Conservation (phyloP, 2,113 vertebrate genomes). For the Zeus faber region DNA sequence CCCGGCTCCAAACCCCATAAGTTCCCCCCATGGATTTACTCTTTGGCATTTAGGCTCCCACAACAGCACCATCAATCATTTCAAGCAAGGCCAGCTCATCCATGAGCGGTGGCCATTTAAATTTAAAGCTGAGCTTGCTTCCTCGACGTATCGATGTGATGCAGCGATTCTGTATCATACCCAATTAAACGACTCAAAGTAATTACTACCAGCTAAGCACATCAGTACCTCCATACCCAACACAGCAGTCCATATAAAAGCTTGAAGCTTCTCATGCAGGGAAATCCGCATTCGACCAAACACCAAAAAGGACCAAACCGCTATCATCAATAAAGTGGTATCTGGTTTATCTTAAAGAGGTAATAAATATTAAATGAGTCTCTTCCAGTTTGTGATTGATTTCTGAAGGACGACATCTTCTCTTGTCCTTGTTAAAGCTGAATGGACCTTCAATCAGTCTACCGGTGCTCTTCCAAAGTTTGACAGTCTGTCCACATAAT, state of each 20-base stretch:
- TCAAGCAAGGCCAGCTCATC: slow-evolving; percentile 7
- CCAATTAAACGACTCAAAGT: not conserved
- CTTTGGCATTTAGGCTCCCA: slow-evolving; percentile 30
- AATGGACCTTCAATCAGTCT: slow-evolving; percentile 24
- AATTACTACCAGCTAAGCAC: too few species aligned
- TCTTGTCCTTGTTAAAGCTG: slow-evolving; percentile 32
- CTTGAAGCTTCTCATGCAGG: too few species aligned
- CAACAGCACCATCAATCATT: slow-evolving; percentile 33
- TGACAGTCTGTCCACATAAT: slow-evolving; percentile 33
- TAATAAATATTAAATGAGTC: too few species aligned
- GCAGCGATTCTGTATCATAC: slow-evolving; percentile 5
- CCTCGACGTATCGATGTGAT: not conserved
- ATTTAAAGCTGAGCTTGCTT: not conserved
- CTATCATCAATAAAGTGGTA: too few species aligned
- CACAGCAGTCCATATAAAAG: too few species aligned
- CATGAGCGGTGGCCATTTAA: slow-evolving; percentile 6
- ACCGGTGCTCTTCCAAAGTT: slow-evolving; percentile 26
- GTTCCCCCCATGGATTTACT: slow-evolving; percentile 38
- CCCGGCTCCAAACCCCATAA: slow-evolving; percentile 26
- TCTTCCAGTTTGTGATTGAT: not conserved
- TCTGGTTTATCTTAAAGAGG: too few species aligned
- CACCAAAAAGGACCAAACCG: too few species aligned
- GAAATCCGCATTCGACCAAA: too few species aligned
- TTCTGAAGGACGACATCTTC: slow-evolving; percentile 9
- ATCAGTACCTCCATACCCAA: too few species aligned